Evolutionary conservation across 2,888 invertebrate genomes (phyloP).

Genomic region (Thereva unica): DNA sequence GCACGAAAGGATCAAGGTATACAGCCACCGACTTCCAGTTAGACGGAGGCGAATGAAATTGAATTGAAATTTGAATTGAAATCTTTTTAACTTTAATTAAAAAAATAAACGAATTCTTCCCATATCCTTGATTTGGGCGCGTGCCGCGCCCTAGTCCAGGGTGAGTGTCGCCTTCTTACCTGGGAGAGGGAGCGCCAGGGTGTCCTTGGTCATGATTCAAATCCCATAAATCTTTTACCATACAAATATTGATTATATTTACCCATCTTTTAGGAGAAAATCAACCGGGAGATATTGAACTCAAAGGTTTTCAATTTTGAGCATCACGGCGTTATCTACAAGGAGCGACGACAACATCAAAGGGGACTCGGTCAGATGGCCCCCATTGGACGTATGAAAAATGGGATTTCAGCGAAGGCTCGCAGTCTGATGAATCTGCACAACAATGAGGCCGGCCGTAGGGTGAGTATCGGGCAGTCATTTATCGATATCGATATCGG

Average conservation of each 20-base stretch:
- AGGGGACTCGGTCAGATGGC: constrained; percentile 36
- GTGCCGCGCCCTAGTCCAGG: no score
- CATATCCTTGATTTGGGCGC: no score
- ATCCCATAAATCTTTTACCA: not conserved
- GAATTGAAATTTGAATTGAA: no score
- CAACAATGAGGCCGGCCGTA: constrained; percentile 96
- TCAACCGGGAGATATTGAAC: constrained; percentile 57
- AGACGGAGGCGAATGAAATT: not conserved
- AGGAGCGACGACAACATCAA: constrained; percentile 43
- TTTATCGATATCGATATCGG: no score
- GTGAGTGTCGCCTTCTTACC: no score
- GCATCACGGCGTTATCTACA: constrained; percentile 47
- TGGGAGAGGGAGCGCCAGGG: no score
- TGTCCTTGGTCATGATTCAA: no score
- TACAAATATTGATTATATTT: not conserved
- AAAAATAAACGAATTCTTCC: no score
- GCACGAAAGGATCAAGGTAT: constrained; percentile 1
- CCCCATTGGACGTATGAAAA: constrained; percentile 45
- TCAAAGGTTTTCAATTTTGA: constrained; percentile 56
- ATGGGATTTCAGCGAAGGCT: constrained; percentile 60
- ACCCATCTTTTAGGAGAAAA: constrained; percentile 52
- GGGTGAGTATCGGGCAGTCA: constrained; percentile 66
- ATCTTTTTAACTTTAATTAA: no score
- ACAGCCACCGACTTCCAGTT: not conserved
- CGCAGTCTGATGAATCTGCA: constrained; percentile 94